Conservation (phyloP, 2,888 invertebrate genomes). For the Platycheirus rosarum region DNA sequence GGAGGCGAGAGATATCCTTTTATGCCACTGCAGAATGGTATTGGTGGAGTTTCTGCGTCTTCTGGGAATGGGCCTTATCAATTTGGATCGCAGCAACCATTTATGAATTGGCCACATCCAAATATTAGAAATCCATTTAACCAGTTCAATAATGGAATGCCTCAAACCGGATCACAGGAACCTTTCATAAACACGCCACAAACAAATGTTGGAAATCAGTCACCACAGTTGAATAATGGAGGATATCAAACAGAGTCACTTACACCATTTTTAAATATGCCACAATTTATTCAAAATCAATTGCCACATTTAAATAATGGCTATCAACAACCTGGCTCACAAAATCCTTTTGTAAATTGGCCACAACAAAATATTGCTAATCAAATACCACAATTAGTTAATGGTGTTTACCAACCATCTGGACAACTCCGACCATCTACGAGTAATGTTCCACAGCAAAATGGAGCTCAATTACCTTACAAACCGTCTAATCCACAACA, state of each 20-base stretch:
- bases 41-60: too few species aligned
- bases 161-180: not conserved
- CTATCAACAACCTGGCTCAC: too few species aligned
- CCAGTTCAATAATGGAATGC: not conserved
- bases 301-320: not conserved
- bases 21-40: too few species aligned
- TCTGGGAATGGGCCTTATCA: too few species aligned
- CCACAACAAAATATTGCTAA: not conserved
- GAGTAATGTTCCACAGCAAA: too few species aligned
- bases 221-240: not conserved
- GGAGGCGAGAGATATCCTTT: too few species aligned
- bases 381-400: not conserved
- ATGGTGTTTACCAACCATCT: not conserved
- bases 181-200: not conserved
- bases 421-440: not conserved
- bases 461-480: not conserved
- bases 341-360: not conserved
- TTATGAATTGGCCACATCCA: too few species aligned
- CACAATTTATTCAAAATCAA: not conserved
- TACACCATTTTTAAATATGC: not conserved
- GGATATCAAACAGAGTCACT: not conserved
- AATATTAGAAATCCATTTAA: too few species aligned
- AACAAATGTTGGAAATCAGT: not conserved
- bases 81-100: too few species aligned
- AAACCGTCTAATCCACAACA: not conserved